phyloP scores from a whole-genome alignment of 2,113 vertebrate species.

The Geococcyx californianus region DNA sequence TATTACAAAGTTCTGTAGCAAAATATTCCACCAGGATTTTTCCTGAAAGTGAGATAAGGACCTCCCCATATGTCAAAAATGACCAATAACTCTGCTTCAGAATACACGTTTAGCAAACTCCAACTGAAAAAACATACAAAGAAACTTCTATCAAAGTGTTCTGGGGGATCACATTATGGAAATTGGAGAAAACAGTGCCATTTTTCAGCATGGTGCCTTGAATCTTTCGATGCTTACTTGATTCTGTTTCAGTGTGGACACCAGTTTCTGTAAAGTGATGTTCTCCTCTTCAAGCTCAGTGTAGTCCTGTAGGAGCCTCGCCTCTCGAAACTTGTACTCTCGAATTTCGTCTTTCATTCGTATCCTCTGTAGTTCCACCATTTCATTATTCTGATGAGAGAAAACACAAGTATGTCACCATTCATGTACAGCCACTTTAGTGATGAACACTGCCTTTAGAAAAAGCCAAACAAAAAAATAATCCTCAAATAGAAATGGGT shows the following conservation, averaged over 20 bases:
- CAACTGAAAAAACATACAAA: not conserved
- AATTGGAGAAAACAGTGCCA: not conserved
- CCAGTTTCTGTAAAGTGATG: constrained; percentile 94
- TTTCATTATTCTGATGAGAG: constrained; percentile 86
- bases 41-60: not conserved
- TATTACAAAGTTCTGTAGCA: not conserved
- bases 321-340: constrained; percentile 93
- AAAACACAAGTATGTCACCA: not conserved
- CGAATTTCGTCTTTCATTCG: constrained; percentile 92
- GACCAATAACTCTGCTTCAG: not conserved
- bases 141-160: not conserved
- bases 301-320: constrained; percentile 93
- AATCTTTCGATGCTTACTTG: constrained; percentile 79
- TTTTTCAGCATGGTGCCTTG: not conserved
- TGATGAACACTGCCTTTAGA: not conserved
- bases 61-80: not conserved
- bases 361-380: constrained; percentile 90
- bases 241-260: constrained; percentile 93
- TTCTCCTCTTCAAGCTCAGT: constrained; percentile 98
- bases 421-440: not conserved
- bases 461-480: not conserved
- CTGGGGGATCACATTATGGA: fast-evolving
- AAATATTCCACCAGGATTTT: not conserved
- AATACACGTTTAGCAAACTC: not conserved
- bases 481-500: not conserved